A percentile compares a stretch with the other conserved stretches of the same genome.
phyloP scores from a whole-genome alignment of 2,797 vertebrate species.

The Apogon hyalosoma region DNA sequence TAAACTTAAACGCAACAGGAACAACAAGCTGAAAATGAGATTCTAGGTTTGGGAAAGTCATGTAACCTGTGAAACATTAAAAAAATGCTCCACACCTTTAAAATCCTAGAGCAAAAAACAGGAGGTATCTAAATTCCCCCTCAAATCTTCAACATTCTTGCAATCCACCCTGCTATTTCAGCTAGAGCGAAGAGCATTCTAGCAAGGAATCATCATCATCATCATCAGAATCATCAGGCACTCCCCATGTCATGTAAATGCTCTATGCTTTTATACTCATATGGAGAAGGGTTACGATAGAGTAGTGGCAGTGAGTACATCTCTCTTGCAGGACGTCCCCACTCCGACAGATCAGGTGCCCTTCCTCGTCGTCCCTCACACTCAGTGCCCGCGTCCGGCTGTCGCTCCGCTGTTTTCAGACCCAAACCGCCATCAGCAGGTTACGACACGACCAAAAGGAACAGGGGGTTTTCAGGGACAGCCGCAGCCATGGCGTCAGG shows the following conservation, averaged over 20 bases:
- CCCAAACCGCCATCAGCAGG: conserved; percentile 84
- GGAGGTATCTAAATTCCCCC: conserved; percentile 71
- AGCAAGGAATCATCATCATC: conserved; percentile 76
- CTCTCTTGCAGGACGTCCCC: conserved; percentile 99
- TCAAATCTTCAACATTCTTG: conserved; percentile 71
- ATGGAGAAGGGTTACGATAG: conserved; percentile 90
- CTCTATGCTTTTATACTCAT: conserved; percentile 87
- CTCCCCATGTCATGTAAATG: conserved; percentile 84
- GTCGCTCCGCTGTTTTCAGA: conserved; percentile 90
- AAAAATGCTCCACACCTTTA: conserved; percentile 74
- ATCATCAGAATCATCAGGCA: conserved; percentile 78
- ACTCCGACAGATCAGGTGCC: conserved; percentile 99
- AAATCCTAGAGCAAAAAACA: conserved; percentile 65
- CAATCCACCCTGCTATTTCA: conserved; percentile 82
- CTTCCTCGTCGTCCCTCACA: conserved; percentile 99
- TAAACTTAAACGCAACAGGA: conserved; percentile 59
- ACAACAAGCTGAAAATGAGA: conserved; percentile 60
- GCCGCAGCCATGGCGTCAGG: conserved; percentile 80
- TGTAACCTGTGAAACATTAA: conserved; percentile 75
- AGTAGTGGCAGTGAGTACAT: conserved; percentile 99
- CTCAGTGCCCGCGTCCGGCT: conserved; percentile 95
- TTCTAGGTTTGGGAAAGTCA: conserved; percentile 65
- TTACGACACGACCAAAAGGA: conserved; percentile 80
- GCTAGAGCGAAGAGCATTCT: conserved; percentile 83
- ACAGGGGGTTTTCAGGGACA: conserved; percentile 78